Percentiles rank a stretch among this genome's conserved stretches.
phyloP scores from a whole-genome alignment of 1,140 invertebrate species.

The Thaumatotibia leucotreta region DNA sequence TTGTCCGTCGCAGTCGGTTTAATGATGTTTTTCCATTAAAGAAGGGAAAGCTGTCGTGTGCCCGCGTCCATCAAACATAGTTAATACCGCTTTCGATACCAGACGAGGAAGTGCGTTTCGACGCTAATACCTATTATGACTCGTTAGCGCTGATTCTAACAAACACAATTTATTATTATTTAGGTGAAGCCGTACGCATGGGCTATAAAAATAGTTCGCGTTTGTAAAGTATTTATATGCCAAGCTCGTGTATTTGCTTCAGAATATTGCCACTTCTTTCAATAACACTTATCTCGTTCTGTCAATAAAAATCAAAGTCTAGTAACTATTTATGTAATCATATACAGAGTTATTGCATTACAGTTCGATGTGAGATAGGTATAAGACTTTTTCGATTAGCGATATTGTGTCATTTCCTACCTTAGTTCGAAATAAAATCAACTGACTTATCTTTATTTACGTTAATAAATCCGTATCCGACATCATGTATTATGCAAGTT shows the following conservation, averaged over 20 bases:
- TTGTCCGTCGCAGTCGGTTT: constrained; percentile 43
- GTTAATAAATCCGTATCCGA: too few relatives aligned
- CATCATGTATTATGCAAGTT: too few relatives aligned
- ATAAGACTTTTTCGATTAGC: too few relatives aligned
- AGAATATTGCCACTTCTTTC: neutral
- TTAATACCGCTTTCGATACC: constrained; percentile 65
- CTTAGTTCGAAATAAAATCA: too few relatives aligned
- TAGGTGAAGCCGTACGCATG: neutral
- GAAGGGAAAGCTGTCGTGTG: constrained; percentile 62
- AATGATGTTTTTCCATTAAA: constrained; percentile 64
- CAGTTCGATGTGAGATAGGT: too few relatives aligned
- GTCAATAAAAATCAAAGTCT: too few relatives aligned
- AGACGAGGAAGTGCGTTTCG: constrained; percentile 48
- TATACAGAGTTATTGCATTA: too few relatives aligned
- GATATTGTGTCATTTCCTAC: too few relatives aligned
- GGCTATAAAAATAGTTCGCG: neutral
- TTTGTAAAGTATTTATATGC: neutral
- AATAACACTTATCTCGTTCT: neutral
- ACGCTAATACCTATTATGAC: constrained; percentile 7
- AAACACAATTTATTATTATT: neutral
- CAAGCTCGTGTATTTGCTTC: neutral
- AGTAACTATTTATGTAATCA: too few relatives aligned
- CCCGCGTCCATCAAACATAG: constrained; percentile 55
- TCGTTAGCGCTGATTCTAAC: neutral
- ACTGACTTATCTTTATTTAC: too few relatives aligned